Percentiles rank a stretch among this genome's conserved stretches.
phyloP scores from a whole-genome alignment of 2,888 invertebrate species.

The Drosophila anomalata region DNA sequence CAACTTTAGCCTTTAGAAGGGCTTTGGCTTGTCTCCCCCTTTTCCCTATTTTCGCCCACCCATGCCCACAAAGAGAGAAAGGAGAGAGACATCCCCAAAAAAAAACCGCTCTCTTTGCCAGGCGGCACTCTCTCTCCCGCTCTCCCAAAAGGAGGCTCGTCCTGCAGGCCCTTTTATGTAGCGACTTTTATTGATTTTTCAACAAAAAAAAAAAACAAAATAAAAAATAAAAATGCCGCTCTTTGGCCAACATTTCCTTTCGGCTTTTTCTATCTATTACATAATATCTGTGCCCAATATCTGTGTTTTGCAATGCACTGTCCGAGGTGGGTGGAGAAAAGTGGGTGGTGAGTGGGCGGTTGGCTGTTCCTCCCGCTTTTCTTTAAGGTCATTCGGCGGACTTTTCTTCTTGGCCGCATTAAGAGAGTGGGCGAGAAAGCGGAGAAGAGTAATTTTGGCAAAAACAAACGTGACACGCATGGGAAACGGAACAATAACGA shows the following conservation, averaged over 20 bases:
- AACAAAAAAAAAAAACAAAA: not conserved
- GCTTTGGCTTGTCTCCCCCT: not conserved
- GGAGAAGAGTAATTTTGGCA: conserved; percentile 30
- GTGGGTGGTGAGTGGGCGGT: conserved; percentile 22
- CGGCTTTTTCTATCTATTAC: conserved; percentile 12
- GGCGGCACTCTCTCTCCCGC: not conserved
- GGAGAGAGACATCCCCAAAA: not conserved
- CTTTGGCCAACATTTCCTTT: not conserved
- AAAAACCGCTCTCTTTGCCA: not conserved
- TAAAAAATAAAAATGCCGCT: not conserved
- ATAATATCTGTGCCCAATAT: conserved; percentile 42
- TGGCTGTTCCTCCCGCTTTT: conserved; percentile 24
- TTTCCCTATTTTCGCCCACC: not conserved
- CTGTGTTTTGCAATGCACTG: conserved; percentile 15
- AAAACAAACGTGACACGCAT: conserved; percentile 65
- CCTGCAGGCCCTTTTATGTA: conserved; percentile 50
- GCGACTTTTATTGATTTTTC: conserved; percentile 45
- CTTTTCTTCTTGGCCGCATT: conserved; percentile 44
- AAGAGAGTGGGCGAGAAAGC: conserved; percentile 3
- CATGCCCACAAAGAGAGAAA: not conserved
- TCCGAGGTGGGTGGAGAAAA: conserved; percentile 38
- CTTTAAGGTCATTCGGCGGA: conserved; percentile 74
- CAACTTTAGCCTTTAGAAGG: conserved; percentile 5
- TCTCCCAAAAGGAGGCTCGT: conserved; percentile 71
- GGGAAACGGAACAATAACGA: conserved; percentile 38